Percentiles rank a stretch among this genome's conserved stretches.
phyloP scores from a whole-genome alignment of 2,888 invertebrate species.

The Dastarcus helophoroides region DNA sequence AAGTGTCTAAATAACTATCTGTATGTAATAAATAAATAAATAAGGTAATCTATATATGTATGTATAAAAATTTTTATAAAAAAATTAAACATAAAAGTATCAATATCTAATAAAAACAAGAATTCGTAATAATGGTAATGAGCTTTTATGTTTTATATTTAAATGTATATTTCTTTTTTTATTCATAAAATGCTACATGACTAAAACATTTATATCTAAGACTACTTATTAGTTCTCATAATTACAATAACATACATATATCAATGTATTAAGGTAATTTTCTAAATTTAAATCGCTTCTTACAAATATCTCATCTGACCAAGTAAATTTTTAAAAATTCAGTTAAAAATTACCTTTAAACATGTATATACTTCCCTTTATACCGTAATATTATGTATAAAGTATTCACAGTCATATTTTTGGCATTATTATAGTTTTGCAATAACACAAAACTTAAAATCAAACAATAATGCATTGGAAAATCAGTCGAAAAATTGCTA shows the following conservation, averaged over 20 bases:
- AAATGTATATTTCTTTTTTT: constrained; percentile 19
- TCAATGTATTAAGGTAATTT: constrained; percentile 11
- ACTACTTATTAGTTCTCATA: constrained; percentile 23
- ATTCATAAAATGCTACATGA: constrained; percentile 20
- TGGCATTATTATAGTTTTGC: constrained; percentile 32
- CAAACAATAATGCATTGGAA: constrained; percentile 9
- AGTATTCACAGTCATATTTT: constrained; percentile 37
- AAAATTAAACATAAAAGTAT: constrained; percentile 13
- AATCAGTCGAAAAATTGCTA: constrained; percentile 8
- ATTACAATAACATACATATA: constrained; percentile 32
- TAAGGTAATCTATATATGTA: too few relatives aligned
- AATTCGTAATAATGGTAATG: constrained; percentile 12
- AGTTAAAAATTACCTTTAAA: too few relatives aligned
- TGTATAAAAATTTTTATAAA: too few relatives aligned
- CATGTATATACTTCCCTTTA: too few relatives aligned
- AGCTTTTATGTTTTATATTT: constrained; percentile 20
- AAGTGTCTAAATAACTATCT: constrained; percentile 22
- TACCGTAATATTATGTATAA: constrained; percentile 30
- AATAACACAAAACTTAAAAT: constrained; percentile 19
- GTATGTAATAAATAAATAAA: constrained; percentile 15
- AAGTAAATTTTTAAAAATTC: too few relatives aligned
- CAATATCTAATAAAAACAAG: constrained; percentile 13
- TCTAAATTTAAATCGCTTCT: too few relatives aligned
- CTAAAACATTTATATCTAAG: constrained; percentile 28
- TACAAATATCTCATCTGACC: too few relatives aligned